Evolutionary conservation across 2,113 vertebrate genomes (phyloP).

Genomic region (Hymenochirus boettgeri): DNA sequence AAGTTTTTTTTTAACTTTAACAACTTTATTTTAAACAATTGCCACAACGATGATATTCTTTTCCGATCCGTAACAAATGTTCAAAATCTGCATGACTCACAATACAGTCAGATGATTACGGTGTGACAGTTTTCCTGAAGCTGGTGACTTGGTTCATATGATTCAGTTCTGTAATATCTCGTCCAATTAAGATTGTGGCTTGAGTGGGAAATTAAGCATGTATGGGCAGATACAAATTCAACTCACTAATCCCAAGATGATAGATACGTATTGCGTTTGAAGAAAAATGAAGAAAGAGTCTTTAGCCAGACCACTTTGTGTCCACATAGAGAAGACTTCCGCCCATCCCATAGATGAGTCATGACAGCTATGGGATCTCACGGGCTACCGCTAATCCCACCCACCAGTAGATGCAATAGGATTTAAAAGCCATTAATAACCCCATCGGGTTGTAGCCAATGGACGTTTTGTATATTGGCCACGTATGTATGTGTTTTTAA

Average conservation of each 20-base stretch:
- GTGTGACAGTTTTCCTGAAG: slow-evolving; percentile 54
- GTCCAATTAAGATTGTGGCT: slow-evolving; percentile 77
- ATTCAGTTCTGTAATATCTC: slow-evolving; percentile 69
- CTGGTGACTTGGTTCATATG: slow-evolving; percentile 53
- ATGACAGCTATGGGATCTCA: slow-evolving; percentile 66
- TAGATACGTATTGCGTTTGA: slow-evolving; percentile 72
- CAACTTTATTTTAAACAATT: no score
- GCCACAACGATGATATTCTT: no score
- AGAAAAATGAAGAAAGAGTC: slow-evolving; percentile 56
- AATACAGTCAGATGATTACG: slow-evolving; percentile 72
- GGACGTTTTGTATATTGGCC: no score
- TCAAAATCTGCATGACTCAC: slow-evolving; percentile 71
- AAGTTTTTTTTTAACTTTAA: no score
- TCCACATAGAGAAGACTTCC: slow-evolving; percentile 77
- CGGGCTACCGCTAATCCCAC: no score
- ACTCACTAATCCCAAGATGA: no score
- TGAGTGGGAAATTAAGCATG: slow-evolving; percentile 76
- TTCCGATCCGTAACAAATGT: slow-evolving; percentile 45
- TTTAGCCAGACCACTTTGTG: no score
- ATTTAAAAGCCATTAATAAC: no score
- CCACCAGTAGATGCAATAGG: slow-evolving; percentile 57
- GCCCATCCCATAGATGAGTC: slow-evolving; percentile 64
- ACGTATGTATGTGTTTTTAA: no score
- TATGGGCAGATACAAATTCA: slow-evolving; percentile 85
- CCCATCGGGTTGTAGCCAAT: no score